These are phyloP conservation scores for Psilopogon haemacephalus DNA, from an alignment of 2,113 vertebrate genomes.

Conservation along the genomic window DNA sequence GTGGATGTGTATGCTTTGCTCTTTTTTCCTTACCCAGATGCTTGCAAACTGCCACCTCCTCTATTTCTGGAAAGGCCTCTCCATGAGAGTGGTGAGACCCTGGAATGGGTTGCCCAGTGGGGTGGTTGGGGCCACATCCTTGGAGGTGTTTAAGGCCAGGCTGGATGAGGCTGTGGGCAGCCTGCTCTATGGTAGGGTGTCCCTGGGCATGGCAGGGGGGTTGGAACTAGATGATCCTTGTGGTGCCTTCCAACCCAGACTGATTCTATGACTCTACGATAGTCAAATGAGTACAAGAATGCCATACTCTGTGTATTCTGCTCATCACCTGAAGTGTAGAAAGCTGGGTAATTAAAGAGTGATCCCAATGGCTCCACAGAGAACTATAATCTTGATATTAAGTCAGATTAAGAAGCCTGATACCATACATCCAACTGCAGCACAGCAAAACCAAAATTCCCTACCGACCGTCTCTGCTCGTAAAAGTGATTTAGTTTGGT, in stretches of 20 bases:
- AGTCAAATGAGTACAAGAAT: background rate
- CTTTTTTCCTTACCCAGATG: background rate
- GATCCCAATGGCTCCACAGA: slow-evolving; percentile 29
- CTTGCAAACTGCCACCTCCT: background rate
- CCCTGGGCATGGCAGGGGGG: no score
- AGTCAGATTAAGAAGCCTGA: slow-evolving; percentile 42
- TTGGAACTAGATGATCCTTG: no score
- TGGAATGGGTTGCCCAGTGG: no score
- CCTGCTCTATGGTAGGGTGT: no score
- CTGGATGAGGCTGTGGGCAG: no score
- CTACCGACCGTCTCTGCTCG: slow-evolving; percentile 13
- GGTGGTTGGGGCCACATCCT: no score
- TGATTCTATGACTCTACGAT: no score
- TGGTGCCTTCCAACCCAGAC: no score
- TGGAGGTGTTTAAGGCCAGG: no score
- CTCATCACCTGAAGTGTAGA: slow-evolving; percentile 39
- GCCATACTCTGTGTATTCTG: background rate
- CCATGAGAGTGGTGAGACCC: no score
- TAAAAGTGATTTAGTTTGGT: slow-evolving; percentile 63
- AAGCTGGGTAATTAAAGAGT: slow-evolving; percentile 38
- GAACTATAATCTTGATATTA: slow-evolving; percentile 59
- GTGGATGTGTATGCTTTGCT: background rate
- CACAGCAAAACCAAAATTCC: slow-evolving; percentile 50
- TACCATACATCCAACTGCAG: slow-evolving; percentile 34
- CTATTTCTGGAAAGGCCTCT: background rate